Conservation (phyloP, 2,113 vertebrate genomes). For the Cynopterus brachyotis region DNA sequence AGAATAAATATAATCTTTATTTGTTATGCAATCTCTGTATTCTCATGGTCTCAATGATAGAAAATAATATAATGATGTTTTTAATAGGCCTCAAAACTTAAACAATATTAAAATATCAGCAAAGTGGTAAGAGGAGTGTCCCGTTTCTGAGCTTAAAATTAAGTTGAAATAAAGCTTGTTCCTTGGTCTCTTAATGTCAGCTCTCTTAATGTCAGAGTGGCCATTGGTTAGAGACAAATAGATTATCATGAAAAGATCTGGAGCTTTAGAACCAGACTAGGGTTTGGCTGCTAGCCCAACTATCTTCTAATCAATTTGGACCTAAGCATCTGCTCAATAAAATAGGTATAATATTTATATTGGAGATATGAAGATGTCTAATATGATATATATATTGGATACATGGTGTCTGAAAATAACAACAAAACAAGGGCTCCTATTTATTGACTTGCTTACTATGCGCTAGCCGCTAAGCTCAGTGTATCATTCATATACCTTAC, state of each 20-base stretch:
- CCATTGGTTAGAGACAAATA: background rate
- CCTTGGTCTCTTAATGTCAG: background rate
- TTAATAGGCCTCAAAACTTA: background rate
- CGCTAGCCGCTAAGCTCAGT: background rate
- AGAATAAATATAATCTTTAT: background rate
- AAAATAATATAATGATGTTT: background rate
- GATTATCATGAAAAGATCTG: background rate
- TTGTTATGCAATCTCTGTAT: background rate
- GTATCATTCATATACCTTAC: background rate
- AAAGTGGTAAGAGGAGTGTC: background rate
- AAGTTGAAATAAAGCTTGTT: background rate
- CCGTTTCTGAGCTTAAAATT: background rate
- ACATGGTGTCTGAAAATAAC: background rate
- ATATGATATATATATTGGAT: background rate
- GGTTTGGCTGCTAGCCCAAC: background rate
- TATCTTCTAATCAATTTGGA: background rate
- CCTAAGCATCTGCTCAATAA: background rate
- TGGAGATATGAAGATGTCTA: background rate
- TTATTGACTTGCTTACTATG: background rate
- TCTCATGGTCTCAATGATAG: background rate
- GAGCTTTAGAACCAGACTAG: background rate
- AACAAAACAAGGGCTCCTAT: background rate
- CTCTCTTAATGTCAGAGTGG: background rate
- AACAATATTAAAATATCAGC: background rate
- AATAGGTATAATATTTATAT: background rate